Percentiles rank a stretch among this genome's conserved stretches.
Evolutionary conservation across 2,797 vertebrate genomes (phyloP).

Genomic region (Menidia menidia): DNA sequence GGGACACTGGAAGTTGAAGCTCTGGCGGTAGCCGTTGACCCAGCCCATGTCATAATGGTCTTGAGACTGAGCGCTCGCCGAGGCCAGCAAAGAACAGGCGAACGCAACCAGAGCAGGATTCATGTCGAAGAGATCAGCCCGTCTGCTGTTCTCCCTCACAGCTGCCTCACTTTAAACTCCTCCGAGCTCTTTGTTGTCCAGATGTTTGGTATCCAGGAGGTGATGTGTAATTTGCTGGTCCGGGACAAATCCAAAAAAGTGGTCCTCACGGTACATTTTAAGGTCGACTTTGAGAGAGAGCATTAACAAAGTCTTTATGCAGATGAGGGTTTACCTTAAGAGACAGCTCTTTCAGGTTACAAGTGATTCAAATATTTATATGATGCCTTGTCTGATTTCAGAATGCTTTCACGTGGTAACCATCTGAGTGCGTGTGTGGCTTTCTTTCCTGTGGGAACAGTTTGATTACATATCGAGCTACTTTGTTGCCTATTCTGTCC

Average conservation of each 20-base stretch:
- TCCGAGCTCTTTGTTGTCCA: slow-evolving; percentile 86
- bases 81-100: slow-evolving; percentile 77
- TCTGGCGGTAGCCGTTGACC: slow-evolving; percentile 91
- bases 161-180: slow-evolving; percentile 82
- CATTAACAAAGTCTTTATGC: slow-evolving; percentile 6
- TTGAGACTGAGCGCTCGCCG: slow-evolving; percentile 66
- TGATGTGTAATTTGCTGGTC: slow-evolving; percentile 86
- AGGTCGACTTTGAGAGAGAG: slow-evolving; percentile 82
- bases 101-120: slow-evolving; percentile 76
- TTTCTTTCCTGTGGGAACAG: not conserved
- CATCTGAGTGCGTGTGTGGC: slow-evolving; percentile 8
- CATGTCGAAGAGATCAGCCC: slow-evolving; percentile 82
- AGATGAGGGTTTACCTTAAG: slow-evolving; percentile 69
- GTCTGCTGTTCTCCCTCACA: slow-evolving; percentile 65
- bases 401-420: slow-evolving; percentile 17
- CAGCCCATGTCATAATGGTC: slow-evolving; percentile 87
- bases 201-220: slow-evolving; percentile 87
- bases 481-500: not conserved
- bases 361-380: slow-evolving; percentile 51
- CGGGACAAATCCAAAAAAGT: slow-evolving; percentile 69
- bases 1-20: slow-evolving; percentile 97
- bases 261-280: slow-evolving; percentile 80
- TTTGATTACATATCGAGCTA: not conserved
- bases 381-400: slow-evolving; percentile 32
- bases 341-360: slow-evolving; percentile 27